Evolutionary conservation across 2,797 vertebrate species (phyloP).

Genomic region (Pipistrellus pipistrellus): DNA sequence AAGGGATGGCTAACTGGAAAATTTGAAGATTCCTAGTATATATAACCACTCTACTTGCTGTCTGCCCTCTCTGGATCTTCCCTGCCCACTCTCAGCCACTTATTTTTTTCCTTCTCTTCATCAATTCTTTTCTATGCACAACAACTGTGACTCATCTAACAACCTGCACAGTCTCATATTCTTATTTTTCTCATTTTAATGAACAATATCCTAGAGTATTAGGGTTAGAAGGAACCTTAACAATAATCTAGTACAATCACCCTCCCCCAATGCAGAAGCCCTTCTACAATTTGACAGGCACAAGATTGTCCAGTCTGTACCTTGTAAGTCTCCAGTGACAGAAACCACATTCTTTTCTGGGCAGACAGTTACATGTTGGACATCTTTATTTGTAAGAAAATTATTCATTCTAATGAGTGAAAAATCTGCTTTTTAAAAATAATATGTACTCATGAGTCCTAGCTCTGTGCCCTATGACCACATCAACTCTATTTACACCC

Average conservation of each 20-base stretch:
- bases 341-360: conserved; percentile 52
- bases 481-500: not conserved
- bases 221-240: conserved; percentile 51
- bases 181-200: conserved; percentile 32
- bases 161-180: conserved; percentile 33
- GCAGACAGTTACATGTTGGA: conserved; percentile 8
- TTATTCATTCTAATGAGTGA: conserved; percentile 19
- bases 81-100: conserved; percentile 33
- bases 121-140: conserved; percentile 63
- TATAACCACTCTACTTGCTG: conserved; percentile 14
- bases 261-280: not conserved
- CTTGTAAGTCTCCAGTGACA: conserved; percentile 46
- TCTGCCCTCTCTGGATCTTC: conserved; percentile 24
- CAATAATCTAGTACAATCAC: conserved; percentile 16
- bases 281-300: not conserved
- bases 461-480: conserved; percentile 19
- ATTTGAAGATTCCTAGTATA: conserved; percentile 52
- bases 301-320: not conserved
- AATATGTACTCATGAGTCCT: not conserved
- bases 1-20: conserved; percentile 60
- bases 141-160: conserved; percentile 64
- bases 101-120: conserved; percentile 51
- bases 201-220: conserved; percentile 35
- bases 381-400: conserved; percentile 54
- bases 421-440: conserved; percentile 47